A percentile compares a stretch with the other conserved stretches of the same genome.
Conservation (phyloP, 2,113 vertebrate species). For the Trogon melanurus region DNA sequence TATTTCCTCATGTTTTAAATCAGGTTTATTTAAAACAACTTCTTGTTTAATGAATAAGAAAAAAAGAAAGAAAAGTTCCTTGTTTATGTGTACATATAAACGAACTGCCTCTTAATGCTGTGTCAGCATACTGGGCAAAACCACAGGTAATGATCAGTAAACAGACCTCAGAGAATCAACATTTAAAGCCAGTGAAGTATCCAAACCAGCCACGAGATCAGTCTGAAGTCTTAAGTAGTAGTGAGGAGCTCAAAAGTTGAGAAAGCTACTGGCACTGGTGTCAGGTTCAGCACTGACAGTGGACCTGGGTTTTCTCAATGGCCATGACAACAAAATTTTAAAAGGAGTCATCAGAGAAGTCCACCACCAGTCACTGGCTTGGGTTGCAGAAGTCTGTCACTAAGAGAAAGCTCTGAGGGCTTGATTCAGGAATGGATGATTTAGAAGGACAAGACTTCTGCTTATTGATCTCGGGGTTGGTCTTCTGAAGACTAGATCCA, state of each 20-base stretch:
- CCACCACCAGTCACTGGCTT: background rate
- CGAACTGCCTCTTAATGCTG: background rate
- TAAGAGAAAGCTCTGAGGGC: background rate
- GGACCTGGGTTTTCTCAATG: background rate
- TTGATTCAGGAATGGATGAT: background rate
- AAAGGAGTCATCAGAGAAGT: background rate
- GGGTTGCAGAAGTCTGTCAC: background rate
- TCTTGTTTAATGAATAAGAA: background rate
- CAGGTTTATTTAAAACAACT: background rate
- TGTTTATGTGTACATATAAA: background rate
- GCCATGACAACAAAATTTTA: background rate
- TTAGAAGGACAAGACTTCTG: background rate
- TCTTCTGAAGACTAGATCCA: background rate
- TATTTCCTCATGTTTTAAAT: background rate
- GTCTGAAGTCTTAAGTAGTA: background rate
- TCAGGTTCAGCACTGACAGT: background rate
- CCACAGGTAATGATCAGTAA: background rate
- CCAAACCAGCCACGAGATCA: background rate
- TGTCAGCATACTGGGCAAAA: background rate
- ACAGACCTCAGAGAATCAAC: background rate
- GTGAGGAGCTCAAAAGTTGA: background rate
- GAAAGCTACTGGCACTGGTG: background rate
- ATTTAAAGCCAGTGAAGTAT: background rate
- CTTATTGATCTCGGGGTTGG: background rate
- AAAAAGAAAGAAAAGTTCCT: background rate